These are phyloP conservation scores for Brachyopa scutellaris DNA, from an alignment of 2,888 invertebrate species.

Conservation along the genomic window DNA sequence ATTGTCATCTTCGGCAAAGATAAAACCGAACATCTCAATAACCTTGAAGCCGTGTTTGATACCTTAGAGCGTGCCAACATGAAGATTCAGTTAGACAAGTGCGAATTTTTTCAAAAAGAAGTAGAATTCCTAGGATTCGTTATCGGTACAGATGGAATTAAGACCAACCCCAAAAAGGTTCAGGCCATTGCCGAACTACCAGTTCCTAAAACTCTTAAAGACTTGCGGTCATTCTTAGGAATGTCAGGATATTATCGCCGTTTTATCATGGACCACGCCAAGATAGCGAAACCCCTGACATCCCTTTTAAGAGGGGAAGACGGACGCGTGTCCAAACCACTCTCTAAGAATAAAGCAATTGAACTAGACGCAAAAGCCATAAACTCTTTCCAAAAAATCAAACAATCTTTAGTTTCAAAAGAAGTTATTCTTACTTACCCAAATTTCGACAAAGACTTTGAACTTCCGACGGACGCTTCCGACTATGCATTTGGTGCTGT, in stretches of 20 bases:
- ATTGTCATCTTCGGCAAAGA: too few species aligned
- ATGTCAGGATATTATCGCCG: conserved; percentile 48
- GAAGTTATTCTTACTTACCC: conserved; percentile 42
- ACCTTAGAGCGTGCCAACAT: background rate
- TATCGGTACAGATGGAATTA: conserved; percentile 28
- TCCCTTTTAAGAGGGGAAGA: too few species aligned
- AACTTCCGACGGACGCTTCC: conserved; percentile 38
- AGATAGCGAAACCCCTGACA: conserved; percentile 35
- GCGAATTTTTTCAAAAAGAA: conserved; percentile 16
- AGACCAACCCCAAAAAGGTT: conserved; percentile 48
- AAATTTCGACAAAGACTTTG: conserved; percentile 37
- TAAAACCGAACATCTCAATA: conserved; percentile 7
- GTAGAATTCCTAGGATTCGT: conserved; percentile 52
- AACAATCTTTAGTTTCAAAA: conserved; percentile 31
- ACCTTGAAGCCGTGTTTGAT: background rate
- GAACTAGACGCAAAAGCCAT: conserved; percentile 11
- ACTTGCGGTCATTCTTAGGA: conserved; percentile 38
- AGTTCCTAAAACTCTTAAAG: conserved; percentile 33
- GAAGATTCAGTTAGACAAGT: conserved; percentile 14
- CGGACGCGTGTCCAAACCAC: conserved; percentile 38
- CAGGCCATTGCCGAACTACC: conserved; percentile 44
- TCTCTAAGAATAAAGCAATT: conserved; percentile 35
- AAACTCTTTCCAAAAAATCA: conserved; percentile 40
- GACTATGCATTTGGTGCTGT: too few species aligned
- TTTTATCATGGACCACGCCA: conserved; percentile 24